Evolutionary conservation across 2,888 invertebrate genomes (phyloP).

Genomic region (Campaea margaritaria): DNA sequence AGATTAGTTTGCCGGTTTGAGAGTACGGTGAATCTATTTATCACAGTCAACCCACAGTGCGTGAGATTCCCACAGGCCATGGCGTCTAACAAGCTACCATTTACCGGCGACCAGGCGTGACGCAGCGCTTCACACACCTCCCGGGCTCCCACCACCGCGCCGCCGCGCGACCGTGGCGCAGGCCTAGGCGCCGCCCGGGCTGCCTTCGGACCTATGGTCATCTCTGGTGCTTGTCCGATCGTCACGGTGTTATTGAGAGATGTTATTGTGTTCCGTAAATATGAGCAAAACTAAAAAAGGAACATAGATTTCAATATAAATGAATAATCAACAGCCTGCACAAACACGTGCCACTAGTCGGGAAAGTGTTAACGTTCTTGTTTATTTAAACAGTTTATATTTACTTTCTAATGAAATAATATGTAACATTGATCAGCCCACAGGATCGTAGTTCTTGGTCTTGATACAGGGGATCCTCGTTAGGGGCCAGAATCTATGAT

Average conservation of each 20-base stretch:
- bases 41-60: conserved; percentile 17
- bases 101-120: conserved; percentile 41
- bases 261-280: not conserved
- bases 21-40: not conserved
- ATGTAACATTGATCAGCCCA: no score
- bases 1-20: no score
- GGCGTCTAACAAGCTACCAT: conserved; percentile 11
- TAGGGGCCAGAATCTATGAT: no score
- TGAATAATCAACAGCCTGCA: no score
- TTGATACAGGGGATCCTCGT: no score
- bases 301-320: no score
- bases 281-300: not conserved
- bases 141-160: no score
- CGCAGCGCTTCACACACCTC: conserved; percentile 63
- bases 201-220: not conserved
- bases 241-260: not conserved
- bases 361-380: no score
- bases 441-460: no score
- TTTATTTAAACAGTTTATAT: no score
- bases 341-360: no score
- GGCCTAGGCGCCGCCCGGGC: not conserved
- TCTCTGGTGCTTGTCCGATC: not conserved
- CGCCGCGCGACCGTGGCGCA: not conserved
- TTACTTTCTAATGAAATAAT: no score
- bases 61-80: conserved; percentile 34